Conservation (phyloP, 2,888 invertebrate species). For the Nycteola revayana region DNA sequence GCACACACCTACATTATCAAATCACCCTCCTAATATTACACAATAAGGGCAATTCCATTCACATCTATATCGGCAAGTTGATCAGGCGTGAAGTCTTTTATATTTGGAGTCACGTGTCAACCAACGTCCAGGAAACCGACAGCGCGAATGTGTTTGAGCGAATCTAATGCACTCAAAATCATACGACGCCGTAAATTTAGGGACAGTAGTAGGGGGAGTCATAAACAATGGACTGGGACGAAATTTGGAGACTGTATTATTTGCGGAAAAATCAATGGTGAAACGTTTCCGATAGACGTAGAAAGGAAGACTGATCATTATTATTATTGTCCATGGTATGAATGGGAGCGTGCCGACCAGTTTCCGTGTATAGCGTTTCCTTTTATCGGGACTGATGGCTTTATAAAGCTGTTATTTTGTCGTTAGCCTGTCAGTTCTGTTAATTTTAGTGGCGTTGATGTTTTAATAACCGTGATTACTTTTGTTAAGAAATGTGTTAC, state of each 20-base stretch:
- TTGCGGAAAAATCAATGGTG: slow-evolving; percentile 80
- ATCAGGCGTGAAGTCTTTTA: slow-evolving; percentile 79
- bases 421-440: slow-evolving; percentile 45
- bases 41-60: slow-evolving; percentile 78
- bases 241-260: slow-evolving; percentile 64
- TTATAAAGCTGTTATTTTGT: slow-evolving; percentile 70
- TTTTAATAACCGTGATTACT: not conserved
- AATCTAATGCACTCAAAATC: slow-evolving; percentile 78
- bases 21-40: slow-evolving; percentile 61
- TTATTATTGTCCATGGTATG: slow-evolving; percentile 65
- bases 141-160: slow-evolving; percentile 70
- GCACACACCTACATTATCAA: slow-evolving; percentile 33
- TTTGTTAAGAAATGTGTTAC: too few relatives aligned
- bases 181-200: slow-evolving; percentile 52
- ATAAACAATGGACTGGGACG: slow-evolving; percentile 45
- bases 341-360: slow-evolving; percentile 59
- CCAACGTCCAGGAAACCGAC: slow-evolving; percentile 72
- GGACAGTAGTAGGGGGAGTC: slow-evolving; percentile 40
- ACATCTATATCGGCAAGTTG: slow-evolving; percentile 64
- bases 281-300: slow-evolving; percentile 67
- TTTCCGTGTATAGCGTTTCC: slow-evolving; percentile 57
- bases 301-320: slow-evolving; percentile 73
- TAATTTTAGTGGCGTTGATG: not conserved
- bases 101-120: slow-evolving; percentile 75
- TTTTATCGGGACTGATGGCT: slow-evolving; percentile 58